Percentiles rank a stretch among this genome's conserved stretches.
These are phyloP conservation scores for Prorops nasuta DNA, from an alignment of 1,140 invertebrate genomes.

Conservation along the genomic window DNA sequence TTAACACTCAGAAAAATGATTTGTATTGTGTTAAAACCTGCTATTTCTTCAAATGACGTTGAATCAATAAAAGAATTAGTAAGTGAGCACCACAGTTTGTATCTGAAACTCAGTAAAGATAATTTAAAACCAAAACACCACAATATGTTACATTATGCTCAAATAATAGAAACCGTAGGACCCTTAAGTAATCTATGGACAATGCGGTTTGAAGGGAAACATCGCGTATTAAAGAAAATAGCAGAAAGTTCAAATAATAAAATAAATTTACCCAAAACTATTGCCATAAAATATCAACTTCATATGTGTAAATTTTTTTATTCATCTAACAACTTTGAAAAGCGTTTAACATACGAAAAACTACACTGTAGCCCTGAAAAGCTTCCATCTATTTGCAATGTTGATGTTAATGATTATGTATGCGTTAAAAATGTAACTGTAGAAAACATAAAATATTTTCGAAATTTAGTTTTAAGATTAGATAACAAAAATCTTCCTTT, in stretches of 20 bases:
- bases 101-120: conserved; percentile 1
- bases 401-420: conserved; percentile 13
- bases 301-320: no score
- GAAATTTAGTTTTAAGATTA: no score
- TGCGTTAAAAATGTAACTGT: no score
- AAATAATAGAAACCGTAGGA: conserved; percentile 5
- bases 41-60: conserved; percentile 5
- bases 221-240: conserved; percentile 11
- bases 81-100: conserved; percentile 1
- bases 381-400: conserved; percentile 16
- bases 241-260: no score
- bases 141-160: conserved; percentile 11
- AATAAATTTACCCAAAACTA: no score
- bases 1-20: conserved; percentile 22
- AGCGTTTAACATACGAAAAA: no score
- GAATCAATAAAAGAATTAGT: conserved; percentile 8
- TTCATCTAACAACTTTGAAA: conserved; percentile 3
- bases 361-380: no score
- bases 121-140: conserved; percentile 14
- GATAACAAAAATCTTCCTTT: no score
- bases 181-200: conserved; percentile 17
- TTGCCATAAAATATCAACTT: no score
- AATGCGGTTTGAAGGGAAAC: conserved; percentile 18
- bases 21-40: conserved; percentile 11
- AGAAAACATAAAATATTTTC: background rate